These are phyloP conservation scores for Melanotaenia trifasciata DNA, from an alignment of 2,797 vertebrate species.

Conservation along the genomic window DNA sequence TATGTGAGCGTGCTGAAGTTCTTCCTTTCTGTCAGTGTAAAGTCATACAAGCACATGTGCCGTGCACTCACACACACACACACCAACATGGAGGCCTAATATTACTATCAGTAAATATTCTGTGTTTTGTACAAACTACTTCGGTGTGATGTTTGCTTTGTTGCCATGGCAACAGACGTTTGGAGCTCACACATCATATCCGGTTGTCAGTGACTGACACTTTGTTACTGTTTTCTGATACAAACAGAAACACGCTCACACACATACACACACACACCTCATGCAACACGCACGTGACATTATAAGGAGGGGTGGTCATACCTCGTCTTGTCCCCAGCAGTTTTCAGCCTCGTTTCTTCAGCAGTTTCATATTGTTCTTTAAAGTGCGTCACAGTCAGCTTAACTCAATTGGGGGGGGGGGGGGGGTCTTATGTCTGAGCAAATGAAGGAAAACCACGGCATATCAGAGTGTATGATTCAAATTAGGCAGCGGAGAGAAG, in stretches of 20 bases:
- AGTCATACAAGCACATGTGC: constrained; percentile 31
- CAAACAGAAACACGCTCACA: constrained; percentile 18
- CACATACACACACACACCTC: constrained; percentile 22
- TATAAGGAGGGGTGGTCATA: constrained; percentile 27
- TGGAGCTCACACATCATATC: constrained; percentile 78
- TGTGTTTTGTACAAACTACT: constrained; percentile 62
- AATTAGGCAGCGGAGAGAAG: constrained; percentile 17
- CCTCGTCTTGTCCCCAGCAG: constrained; percentile 43
- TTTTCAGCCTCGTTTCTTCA: constrained; percentile 23
- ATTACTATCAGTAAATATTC: constrained; percentile 69
- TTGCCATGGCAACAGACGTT: constrained; percentile 83
- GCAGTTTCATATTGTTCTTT: constrained; percentile 27
- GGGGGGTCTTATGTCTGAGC: constrained; percentile 14
- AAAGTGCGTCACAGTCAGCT: constrained; percentile 33
- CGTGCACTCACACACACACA: neutral
- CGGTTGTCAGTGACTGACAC: constrained; percentile 74
- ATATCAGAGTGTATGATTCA: neutral
- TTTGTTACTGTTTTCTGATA: constrained; percentile 51
- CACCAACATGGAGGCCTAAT: constrained; percentile 10
- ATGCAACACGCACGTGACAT: constrained; percentile 57
- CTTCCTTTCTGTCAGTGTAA: constrained; percentile 36
- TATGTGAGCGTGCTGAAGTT: constrained; percentile 48
- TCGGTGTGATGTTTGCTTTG: constrained; percentile 78
- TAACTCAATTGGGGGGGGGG: constrained; percentile 2
- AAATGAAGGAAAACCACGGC: constrained; percentile 28